Evolutionary conservation across 2,797 vertebrate species (phyloP).

Genomic region (Silurus aristotelis): DNA sequence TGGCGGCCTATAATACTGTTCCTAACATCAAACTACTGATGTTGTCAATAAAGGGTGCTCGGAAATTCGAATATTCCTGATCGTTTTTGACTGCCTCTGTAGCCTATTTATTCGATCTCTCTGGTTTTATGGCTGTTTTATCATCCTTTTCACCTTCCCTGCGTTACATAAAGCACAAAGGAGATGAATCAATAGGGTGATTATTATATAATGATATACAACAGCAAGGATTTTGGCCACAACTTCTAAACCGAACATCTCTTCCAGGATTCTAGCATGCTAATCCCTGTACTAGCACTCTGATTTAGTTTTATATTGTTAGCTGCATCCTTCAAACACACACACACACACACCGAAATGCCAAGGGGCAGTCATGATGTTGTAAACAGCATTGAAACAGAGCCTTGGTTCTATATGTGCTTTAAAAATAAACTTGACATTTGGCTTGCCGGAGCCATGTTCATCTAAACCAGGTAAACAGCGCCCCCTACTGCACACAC

Average conservation of each 20-base stretch:
- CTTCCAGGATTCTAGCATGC: neutral
- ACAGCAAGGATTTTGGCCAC: neutral
- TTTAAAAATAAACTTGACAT: constrained; percentile 30
- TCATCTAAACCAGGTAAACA: neutral
- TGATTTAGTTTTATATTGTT: neutral
- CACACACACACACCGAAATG: neutral
- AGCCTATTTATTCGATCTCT: neutral
- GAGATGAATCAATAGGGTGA: too few species aligned
- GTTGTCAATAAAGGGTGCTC: neutral
- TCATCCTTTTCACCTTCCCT: too few species aligned
- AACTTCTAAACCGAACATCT: neutral
- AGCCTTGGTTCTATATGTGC: neutral
- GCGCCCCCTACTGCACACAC: constrained; percentile 19
- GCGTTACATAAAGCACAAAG: neutral
- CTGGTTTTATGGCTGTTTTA: too few species aligned
- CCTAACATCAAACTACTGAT: neutral
- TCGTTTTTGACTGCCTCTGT: neutral
- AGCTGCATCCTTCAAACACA: too few species aligned
- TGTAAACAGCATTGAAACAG: neutral
- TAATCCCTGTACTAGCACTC: neutral
- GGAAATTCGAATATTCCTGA: neutral
- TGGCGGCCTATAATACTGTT: neutral
- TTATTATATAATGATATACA: neutral
- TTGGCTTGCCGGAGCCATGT: neutral
- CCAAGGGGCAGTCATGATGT: neutral